Evolutionary conservation across 2,113 vertebrate species (phyloP), one percentile per base, ranked within the genome.

Genomic region (Neogobius melanostomus): DNA sequence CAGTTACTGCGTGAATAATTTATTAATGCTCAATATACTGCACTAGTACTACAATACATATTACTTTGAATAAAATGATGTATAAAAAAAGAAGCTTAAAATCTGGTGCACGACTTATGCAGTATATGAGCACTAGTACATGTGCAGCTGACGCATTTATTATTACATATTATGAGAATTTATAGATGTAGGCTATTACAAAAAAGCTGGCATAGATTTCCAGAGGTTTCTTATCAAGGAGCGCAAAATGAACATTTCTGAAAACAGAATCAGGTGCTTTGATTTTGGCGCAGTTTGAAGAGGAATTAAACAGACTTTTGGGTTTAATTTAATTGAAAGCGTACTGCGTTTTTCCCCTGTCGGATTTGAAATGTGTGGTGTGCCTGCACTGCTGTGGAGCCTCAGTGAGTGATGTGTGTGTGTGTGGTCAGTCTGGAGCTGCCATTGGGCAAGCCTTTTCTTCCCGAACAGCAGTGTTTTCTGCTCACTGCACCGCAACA

Each of bases 401-500:
- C 56, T 12, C 56, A 59, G 56, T 14, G 28, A 57, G 52, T 10
- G 11, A n/a, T n/a, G n/a, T n/a, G 21, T 21, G 28, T 42, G 28
- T 53, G 16, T 59, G 28, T 14, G 7, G 42, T 61, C 36, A 45
- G 15, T 68, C 17, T 57, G 42, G 43, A 17, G 66, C 56, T 49
- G 16, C 9, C 64, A 56, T 61, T 66, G 67, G 67, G 61, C 66
- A 69, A 65, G 11, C 45, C 14, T 72, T 21, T 72, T 72, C 57
- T 61, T 11, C 44, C 44, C 45, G 50, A 66, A 49, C 66, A 79
- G 61, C 69, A 74, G 56, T 64, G 64, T 67, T 69, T 77, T 77
- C 75, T 79, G 72, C 63, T 75, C 66, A 45, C 12, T 66, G 72
- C 66, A 46, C 47, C 51, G n/a, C 61, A 71, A 81, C 72, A 84